Evolutionary conservation across 2,113 vertebrate species (phyloP).

Genomic region (Plectropomus leopardus): DNA sequence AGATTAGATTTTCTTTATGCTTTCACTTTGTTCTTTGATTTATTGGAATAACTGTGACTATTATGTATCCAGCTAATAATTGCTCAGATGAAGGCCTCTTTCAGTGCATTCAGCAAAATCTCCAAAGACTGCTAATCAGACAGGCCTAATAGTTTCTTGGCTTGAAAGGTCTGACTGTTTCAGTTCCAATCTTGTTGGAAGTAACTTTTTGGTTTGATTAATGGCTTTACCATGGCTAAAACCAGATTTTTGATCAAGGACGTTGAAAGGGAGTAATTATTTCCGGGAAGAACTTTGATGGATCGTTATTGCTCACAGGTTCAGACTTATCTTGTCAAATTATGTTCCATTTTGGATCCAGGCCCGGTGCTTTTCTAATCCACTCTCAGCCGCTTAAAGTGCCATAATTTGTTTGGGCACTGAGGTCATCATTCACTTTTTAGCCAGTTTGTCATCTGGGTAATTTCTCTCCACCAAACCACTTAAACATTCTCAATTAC

Average conservation of each 20-base stretch:
- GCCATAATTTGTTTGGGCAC: constrained; percentile 64
- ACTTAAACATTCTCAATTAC: constrained; percentile 51
- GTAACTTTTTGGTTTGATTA: constrained; percentile 63
- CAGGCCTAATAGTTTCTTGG: constrained; percentile 70
- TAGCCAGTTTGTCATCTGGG: constrained; percentile 69
- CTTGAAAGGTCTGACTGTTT: constrained; percentile 59
- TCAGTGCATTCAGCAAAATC: constrained; percentile 61
- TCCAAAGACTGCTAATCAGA: constrained; percentile 75
- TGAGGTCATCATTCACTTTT: constrained; percentile 63
- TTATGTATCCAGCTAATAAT: constrained; percentile 64
- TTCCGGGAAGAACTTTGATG: constrained; percentile 61
- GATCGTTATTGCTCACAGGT: constrained; percentile 63
- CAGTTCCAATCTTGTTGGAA: constrained; percentile 63
- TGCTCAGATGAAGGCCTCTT: constrained; percentile 57
- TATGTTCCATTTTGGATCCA: constrained; percentile 31
- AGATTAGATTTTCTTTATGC: constrained; percentile 61
- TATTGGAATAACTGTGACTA: constrained; percentile 60
- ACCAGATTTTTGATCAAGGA: constrained; percentile 55
- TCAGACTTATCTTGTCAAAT: constrained; percentile 71
- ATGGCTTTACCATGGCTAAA: constrained; percentile 57
- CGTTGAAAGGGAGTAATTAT: constrained; percentile 69
- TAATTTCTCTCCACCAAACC: constrained; percentile 65
- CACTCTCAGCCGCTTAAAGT: constrained; percentile 46
- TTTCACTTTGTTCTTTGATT: constrained; percentile 57
- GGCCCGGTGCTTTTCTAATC: constrained; percentile 64